phyloP scores from a whole-genome alignment of 2,888 invertebrate genomes.

The Dynastes tityus region DNA sequence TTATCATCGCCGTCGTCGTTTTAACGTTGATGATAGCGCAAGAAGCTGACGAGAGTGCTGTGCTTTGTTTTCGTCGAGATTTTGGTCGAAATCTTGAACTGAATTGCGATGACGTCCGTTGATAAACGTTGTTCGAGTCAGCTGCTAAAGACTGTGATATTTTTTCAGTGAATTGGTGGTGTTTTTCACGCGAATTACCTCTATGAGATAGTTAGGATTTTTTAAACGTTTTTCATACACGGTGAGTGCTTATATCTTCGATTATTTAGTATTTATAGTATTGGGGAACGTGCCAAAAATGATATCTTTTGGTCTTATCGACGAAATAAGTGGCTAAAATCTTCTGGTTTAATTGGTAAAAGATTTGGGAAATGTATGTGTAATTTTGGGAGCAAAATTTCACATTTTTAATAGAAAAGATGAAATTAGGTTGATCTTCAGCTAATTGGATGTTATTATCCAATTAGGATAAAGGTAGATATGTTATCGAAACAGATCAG shows the following conservation, averaged over 20 bases:
- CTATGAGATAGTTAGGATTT: slow-evolving; percentile 26
- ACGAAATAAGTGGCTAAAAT: too few species aligned
- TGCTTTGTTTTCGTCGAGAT: slow-evolving; percentile 15
- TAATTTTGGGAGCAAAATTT: too few species aligned
- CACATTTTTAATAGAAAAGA: too few species aligned
- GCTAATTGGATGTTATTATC: too few species aligned
- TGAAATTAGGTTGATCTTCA: too few species aligned
- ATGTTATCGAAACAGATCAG: too few species aligned
- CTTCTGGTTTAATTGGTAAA: too few species aligned
- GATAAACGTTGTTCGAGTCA: slow-evolving; percentile 14
- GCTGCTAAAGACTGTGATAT: slow-evolving; percentile 31
- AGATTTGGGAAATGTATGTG: too few species aligned
- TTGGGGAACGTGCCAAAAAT: neutral
- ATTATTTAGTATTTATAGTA: neutral
- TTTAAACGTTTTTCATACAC: neutral
- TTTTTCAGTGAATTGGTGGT: slow-evolving; percentile 38
- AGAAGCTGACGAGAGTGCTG: slow-evolving; percentile 5
- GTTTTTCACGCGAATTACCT: neutral
- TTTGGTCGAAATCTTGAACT: neutral
- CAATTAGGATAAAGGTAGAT: too few species aligned
- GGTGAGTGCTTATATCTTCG: neutral
- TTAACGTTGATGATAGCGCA: slow-evolving; percentile 50
- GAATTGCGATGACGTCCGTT: slow-evolving; percentile 20
- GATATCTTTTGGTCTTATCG: neutral
- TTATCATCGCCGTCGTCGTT: slow-evolving; percentile 52